Percentiles rank a stretch among this genome's conserved stretches.
Conservation (phyloP, 2,113 vertebrate genomes). For the Chaenogobius annularis region DNA sequence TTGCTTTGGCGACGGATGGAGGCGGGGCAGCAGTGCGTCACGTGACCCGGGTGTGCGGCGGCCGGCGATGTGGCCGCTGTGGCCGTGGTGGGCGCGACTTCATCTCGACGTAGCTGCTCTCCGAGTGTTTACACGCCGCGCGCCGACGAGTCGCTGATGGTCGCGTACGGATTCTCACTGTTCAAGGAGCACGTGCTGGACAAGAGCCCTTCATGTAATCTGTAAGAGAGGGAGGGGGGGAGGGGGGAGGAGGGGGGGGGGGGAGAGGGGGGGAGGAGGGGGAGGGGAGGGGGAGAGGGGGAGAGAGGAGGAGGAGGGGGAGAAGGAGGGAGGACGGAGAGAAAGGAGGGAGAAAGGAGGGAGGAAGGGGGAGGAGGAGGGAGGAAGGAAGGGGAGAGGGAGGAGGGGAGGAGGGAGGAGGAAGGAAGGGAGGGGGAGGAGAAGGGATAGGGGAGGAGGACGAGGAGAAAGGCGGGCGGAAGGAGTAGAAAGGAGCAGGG, state of each 20-base stretch:
- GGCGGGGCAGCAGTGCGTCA: slow-evolving; percentile 75
- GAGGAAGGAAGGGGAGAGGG: no score
- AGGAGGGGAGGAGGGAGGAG: no score
- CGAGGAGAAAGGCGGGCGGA: not conserved
- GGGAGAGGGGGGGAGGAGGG: not conserved
- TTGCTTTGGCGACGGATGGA: slow-evolving; percentile 54
- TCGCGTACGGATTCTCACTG: slow-evolving; percentile 94
- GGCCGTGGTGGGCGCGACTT: slow-evolving; percentile 82
- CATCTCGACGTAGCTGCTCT: slow-evolving; percentile 98
- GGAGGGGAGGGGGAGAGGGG: no score
- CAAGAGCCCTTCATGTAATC: slow-evolving; percentile 92
- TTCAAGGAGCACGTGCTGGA: slow-evolving; percentile 92
- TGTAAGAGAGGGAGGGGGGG: slow-evolving; percentile 39
- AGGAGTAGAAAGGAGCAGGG: no score
- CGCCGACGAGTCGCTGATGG: slow-evolving; percentile 88
- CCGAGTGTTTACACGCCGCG: slow-evolving; percentile 83
- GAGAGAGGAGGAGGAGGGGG: not conserved
- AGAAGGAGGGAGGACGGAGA: no score
- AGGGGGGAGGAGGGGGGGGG: not conserved
- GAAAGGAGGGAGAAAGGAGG: no score
- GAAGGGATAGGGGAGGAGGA: no score
- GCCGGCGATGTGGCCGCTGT: not conserved
- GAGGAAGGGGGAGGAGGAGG: no score
- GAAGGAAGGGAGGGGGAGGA: no score
- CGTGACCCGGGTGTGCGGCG: slow-evolving; percentile 78